A percentile compares a stretch with the other conserved stretches of the same genome.
These are phyloP conservation scores for Archivesica marissinica DNA, from an alignment of 1,140 invertebrate species.

Conservation along the genomic window DNA sequence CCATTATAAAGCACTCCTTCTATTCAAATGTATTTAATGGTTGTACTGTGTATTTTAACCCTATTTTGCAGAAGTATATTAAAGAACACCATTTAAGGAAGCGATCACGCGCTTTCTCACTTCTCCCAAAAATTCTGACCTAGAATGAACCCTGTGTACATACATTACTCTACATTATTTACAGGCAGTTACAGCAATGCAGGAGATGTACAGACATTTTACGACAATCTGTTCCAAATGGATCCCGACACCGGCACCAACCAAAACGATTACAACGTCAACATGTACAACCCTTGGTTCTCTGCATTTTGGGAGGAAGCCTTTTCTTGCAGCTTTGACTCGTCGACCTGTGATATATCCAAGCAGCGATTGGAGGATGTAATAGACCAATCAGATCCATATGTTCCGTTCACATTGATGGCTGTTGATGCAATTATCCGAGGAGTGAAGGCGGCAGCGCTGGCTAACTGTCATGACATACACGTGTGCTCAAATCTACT, in stretches of 20 bases:
- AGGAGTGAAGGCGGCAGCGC: slow-evolving; percentile 64
- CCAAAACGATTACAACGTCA: background rate
- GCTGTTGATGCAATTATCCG: slow-evolving; percentile 72
- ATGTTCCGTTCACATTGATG: slow-evolving; percentile 71
- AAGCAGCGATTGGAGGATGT: slow-evolving; percentile 27
- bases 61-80: no score
- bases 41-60: no score
- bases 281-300: slow-evolving; percentile 69
- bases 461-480: slow-evolving; percentile 32
- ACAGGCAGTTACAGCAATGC: background rate
- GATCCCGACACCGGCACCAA: slow-evolving; percentile 49
- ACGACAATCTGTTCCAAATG: slow-evolving; percentile 52
- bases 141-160: no score
- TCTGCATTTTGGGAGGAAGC: slow-evolving; percentile 73
- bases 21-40: no score
- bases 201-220: slow-evolving; percentile 61
- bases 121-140: no score
- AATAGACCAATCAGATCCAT: slow-evolving; percentile 50
- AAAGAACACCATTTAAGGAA: no score
- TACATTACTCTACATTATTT: no score
- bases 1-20: no score
- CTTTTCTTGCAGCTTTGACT: slow-evolving; percentile 62
- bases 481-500: slow-evolving; percentile 68
- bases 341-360: slow-evolving; percentile 38
- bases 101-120: no score